Evolutionary conservation across 2,888 invertebrate species (phyloP).

Genomic region (Chrysodeixis includens): DNA sequence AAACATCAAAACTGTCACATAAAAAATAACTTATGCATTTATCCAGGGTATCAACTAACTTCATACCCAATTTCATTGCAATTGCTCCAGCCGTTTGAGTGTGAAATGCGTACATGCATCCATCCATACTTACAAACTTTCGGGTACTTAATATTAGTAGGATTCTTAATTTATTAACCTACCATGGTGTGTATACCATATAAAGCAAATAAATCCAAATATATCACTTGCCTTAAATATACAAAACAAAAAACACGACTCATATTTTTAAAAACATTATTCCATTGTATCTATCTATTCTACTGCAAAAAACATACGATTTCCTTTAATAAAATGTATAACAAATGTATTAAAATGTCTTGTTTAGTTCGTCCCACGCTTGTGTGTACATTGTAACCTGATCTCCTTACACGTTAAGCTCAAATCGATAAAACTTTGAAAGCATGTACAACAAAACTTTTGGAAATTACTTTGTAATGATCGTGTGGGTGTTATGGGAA

Average conservation of each 20-base stretch:
- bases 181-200: not conserved
- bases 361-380: constrained; percentile 8
- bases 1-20: too few species aligned
- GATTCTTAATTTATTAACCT: too few species aligned
- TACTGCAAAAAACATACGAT: constrained; percentile 22
- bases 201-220: not conserved
- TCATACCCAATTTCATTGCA: too few species aligned
- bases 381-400: constrained; percentile 26
- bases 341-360: constrained; percentile 33
- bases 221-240: not conserved
- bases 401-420: constrained; percentile 26
- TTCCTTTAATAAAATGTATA: constrained; percentile 33
- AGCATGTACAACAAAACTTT: constrained; percentile 4
- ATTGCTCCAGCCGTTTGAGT: too few species aligned
- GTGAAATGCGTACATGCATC: too few species aligned
- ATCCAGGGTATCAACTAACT: too few species aligned
- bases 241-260: not conserved
- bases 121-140: too few species aligned
- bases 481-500: not conserved
- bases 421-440: not conserved
- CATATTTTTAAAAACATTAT: not conserved
- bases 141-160: too few species aligned
- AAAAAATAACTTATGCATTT: too few species aligned
- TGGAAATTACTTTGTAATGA: not conserved
- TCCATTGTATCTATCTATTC: not conserved